Evolutionary conservation across 23 tunicate species (phyloP), one percentile per base, ranked within the genome.

Genomic region (Styela clava): DNA sequence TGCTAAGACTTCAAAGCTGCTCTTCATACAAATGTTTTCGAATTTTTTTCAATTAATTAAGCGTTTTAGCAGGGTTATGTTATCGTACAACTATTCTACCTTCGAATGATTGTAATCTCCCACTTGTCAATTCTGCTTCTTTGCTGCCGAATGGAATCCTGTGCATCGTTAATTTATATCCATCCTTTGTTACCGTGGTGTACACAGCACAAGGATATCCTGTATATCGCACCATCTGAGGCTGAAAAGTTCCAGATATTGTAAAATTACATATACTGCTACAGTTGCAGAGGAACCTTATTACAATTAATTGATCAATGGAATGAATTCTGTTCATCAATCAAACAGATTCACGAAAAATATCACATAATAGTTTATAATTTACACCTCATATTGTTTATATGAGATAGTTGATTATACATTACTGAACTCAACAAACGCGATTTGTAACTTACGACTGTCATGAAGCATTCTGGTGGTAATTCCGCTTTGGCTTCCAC

Each of bases 151-250:
- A 79, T 30, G 92, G 89, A 30, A 94, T 88, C 52, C 90, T 34
- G 76, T 84, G 87, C 64, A 94, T 69, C 0, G 77, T 74, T 31
- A 94, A 74, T n/a, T 85, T 78, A 78, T 89, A 95, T 37, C 99
- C 99, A 77, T 95, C 99, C 29, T 86, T 79, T 2, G 99, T 95
- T 44, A 69, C 79, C 2, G 65, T 86, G 0, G 73, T 79, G 74
- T 86, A 79, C 1, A 62, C 84, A 63, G 94, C 99, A 61, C 88
- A 86, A 0, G 86, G 89, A 51, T 79, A 95, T 25, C 96, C 99
- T 3, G 86, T 81, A 37, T 69, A 83, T 3, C 86, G 78, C 28
- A 95, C 86, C 84, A 89, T 89, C 74, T 95, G 94, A 3, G 91
- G 91, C 94, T 91, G 44, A 76, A 89, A 27, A 36, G n/a, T n/a